phyloP scores from a whole-genome alignment of 1,140 invertebrate genomes.

The Apolygus lucorum region DNA sequence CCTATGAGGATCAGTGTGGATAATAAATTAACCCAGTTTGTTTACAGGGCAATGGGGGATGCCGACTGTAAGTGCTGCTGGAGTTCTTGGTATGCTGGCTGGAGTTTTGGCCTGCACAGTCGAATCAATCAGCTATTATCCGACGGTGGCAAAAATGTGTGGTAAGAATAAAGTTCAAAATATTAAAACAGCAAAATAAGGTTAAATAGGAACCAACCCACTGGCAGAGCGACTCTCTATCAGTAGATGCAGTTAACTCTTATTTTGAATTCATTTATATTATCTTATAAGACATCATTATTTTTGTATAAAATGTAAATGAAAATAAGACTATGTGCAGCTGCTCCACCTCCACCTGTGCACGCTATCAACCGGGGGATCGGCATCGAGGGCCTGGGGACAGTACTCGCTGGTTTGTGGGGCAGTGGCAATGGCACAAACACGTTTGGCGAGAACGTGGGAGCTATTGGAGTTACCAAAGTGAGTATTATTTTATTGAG shows the following conservation, averaged over 20 bases:
- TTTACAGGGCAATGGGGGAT: slow-evolving; percentile 69
- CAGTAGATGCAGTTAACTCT: too few relatives aligned
- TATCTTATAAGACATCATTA: too few relatives aligned
- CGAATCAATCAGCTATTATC: slow-evolving; percentile 83
- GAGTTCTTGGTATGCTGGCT: slow-evolving; percentile 73
- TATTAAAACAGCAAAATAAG: slow-evolving; percentile 1
- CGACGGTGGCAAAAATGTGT: slow-evolving; percentile 72
- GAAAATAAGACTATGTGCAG: slow-evolving; percentile 44
- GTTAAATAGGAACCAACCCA: too few relatives aligned
- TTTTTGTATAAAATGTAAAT: too few relatives aligned
- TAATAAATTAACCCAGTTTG: not conserved
- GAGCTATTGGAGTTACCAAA: slow-evolving; percentile 70
- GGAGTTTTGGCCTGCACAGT: slow-evolving; percentile 75
- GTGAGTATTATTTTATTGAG: slow-evolving; percentile 37
- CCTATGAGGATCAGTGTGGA: too few relatives aligned
- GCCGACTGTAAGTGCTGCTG: slow-evolving; percentile 64
- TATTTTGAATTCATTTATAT: too few relatives aligned
- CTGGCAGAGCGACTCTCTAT: too few relatives aligned
- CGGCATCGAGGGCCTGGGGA: slow-evolving; percentile 72
- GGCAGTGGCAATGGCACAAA: slow-evolving; percentile 80
- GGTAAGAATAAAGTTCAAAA: slow-evolving; percentile 41
- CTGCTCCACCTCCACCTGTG: slow-evolving; percentile 67
- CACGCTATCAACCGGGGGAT: slow-evolving; percentile 83
- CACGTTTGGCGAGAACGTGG: slow-evolving; percentile 82
- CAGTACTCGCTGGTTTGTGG: slow-evolving; percentile 69